These are phyloP conservation scores for Platynereis dumerilii DNA, from an alignment of 2,888 invertebrate genomes.

Conservation along the genomic window DNA sequence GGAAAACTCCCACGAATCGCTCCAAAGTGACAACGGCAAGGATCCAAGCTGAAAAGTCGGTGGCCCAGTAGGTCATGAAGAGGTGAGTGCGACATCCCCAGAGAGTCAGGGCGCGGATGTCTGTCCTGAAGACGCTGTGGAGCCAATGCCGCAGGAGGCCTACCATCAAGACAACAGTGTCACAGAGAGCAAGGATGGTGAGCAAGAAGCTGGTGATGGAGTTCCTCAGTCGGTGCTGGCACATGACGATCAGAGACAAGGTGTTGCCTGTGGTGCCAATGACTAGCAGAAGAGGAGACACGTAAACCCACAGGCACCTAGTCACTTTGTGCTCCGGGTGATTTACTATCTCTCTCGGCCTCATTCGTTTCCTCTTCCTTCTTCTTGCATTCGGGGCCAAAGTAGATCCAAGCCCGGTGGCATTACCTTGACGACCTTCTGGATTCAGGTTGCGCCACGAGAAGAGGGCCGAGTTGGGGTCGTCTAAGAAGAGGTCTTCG, in stretches of 20 bases:
- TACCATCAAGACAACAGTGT: slow-evolving; percentile 7
- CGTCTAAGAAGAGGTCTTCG: too few species aligned
- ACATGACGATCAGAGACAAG: not conserved
- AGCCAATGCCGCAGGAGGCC: slow-evolving; percentile 7
- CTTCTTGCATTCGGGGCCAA: too few species aligned
- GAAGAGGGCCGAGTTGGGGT: too few species aligned
- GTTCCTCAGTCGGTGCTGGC: not conserved
- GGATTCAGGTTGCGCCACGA: too few species aligned
- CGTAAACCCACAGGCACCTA: not conserved
- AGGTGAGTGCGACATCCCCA: slow-evolving; percentile 51
- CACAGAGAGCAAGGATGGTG: not conserved
- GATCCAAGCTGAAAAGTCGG: slow-evolving; percentile 55
- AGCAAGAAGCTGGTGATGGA: not conserved
- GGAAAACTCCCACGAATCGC: slow-evolving; percentile 53
- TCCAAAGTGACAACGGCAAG: slow-evolving; percentile 59
- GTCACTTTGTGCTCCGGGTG: slow-evolving; percentile 1
- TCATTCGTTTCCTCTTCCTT: too few species aligned
- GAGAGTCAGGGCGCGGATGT: not conserved
- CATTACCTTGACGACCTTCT: too few species aligned
- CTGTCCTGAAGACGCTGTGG: not conserved
- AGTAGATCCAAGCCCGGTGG: too few species aligned
- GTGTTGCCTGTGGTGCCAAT: not conserved
- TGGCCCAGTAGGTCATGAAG: slow-evolving; percentile 47
- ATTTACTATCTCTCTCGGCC: too few species aligned
- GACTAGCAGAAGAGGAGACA: not conserved